Evolutionary conservation across 2,888 invertebrate species (phyloP).

Genomic region (Brassicogethes aeneus): DNA sequence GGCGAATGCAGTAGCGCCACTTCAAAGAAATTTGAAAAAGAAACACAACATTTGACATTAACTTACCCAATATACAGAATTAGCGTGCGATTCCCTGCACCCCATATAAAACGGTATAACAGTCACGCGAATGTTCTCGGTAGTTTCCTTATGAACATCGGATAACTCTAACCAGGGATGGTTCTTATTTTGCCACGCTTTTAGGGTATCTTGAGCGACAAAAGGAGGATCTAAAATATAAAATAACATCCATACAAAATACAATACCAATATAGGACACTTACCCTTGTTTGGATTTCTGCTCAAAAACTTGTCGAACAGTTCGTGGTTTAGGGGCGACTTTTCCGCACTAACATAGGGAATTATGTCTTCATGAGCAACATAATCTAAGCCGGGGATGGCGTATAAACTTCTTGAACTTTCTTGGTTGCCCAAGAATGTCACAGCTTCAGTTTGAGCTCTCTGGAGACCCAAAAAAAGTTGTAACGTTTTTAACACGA

Average conservation of each 20-base stretch:
- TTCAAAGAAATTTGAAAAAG: conserved; percentile 43
- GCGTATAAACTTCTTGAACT: conserved; percentile 91
- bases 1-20: conserved; percentile 97
- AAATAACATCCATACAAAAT: conserved; percentile 1
- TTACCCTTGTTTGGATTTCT: conserved; percentile 68
- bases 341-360: conserved; percentile 87
- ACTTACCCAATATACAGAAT: conserved; percentile 82
- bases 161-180: conserved; percentile 95
- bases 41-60: background rate
- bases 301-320: conserved; percentile 91
- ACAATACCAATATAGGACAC: too few species aligned
- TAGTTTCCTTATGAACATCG: conserved; percentile 95
- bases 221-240: conserved; percentile 73
- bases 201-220: conserved; percentile 78
- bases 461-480: conserved; percentile 50
- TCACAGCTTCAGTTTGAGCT: conserved; percentile 97
- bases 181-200: conserved; percentile 95
- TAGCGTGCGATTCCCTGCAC: conserved; percentile 82
- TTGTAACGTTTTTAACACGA: too few species aligned
- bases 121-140: conserved; percentile 91
- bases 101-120: conserved; percentile 99
- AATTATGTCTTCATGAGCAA: conserved; percentile 94
- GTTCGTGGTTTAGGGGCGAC: conserved; percentile 86
- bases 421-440: conserved; percentile 93
- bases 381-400: conserved; percentile 95